phyloP scores from a whole-genome alignment of 2,113 vertebrate genomes.

The Tinamus guttatus region DNA sequence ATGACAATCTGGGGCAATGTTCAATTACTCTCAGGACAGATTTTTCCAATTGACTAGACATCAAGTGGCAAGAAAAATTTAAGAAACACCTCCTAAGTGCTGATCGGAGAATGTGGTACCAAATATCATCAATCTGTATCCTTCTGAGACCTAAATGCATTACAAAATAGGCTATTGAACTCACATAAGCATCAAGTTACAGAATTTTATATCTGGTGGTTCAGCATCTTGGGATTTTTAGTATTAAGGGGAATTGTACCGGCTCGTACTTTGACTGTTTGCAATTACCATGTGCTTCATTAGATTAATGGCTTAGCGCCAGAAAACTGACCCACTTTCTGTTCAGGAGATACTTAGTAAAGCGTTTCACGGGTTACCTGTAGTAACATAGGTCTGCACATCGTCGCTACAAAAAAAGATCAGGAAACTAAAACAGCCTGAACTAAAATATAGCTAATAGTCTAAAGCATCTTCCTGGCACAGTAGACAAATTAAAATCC shows the following conservation, averaged over 20 bases:
- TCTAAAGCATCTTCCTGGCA: not conserved
- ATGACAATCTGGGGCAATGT: conserved; percentile 66
- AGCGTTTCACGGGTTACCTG: not conserved
- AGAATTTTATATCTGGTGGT: not conserved
- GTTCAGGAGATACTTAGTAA: not conserved
- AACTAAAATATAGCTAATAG: not conserved
- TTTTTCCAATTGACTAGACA: conserved; percentile 65
- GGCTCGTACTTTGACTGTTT: not conserved
- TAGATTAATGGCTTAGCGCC: conserved; percentile 8
- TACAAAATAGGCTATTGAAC: conserved; percentile 34
- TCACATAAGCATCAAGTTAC: not conserved
- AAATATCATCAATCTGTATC: conserved; percentile 56
- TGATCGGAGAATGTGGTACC: conserved; percentile 38
- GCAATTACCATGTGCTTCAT: not conserved
- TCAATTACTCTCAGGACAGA: conserved; percentile 65
- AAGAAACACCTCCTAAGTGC: conserved; percentile 56
- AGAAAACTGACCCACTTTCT: not conserved
- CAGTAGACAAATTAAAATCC: not conserved
- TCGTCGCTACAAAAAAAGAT: not conserved
- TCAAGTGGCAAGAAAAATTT: conserved; percentile 65
- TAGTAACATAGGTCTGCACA: not conserved
- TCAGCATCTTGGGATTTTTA: not conserved
- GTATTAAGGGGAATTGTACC: not conserved
- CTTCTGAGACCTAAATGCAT: conserved; percentile 10
- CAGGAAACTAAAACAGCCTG: not conserved